Evolutionary conservation across 2,113 vertebrate species (phyloP), one percentile per base, ranked within the genome.

Genomic region (Megaleporinus macrocephalus): DNA sequence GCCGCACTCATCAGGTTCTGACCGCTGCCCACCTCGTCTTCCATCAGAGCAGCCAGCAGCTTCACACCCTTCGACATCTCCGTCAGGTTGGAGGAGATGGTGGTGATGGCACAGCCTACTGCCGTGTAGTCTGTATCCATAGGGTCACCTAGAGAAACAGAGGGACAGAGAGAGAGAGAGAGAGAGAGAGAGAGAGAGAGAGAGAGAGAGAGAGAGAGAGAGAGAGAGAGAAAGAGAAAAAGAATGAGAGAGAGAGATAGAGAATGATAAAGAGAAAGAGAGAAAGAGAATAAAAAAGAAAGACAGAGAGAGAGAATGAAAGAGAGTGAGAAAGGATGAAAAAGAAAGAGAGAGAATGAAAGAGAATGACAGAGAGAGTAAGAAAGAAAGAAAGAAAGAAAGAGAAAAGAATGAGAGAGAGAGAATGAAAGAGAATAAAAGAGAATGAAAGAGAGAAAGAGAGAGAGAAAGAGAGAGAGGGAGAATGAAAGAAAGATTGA

Each of bases 1-100:
- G 98, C 98, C 0, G 98, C 98, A 65, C 96, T 94, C 91, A 99
- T 93, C 51, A 99, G 94, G 81, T 98, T 97, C 87, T 98, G 97
- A 69, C 98, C 97, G 7, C 96, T 98, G 88, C 97, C 98, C 85
- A 98, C 95, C 10, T 98, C 97, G 10, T 99, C 96, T 0, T 99
- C 98, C 96, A 99, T 96, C 82, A 99, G 93, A 1, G 98, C 98
- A 0, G 98, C 98, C 44, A 99, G 93, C 47, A 99, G 92, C 88
- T 97, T 98, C 87, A 99, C 97, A 0, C 98, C 98, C 90, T 95
- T 97, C 76, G 98, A 99, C 98, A 99, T 99, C 89, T 99, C 98
- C 0, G 97, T 99, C 88, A 99, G 94, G 93, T 99, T 99, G 86
- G 98, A 99, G 61, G 98, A 99, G 88, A 99, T 99, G 73, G 98